Percentiles rank a stretch among this genome's conserved stretches.
Evolutionary conservation across 1,140 invertebrate species (phyloP).

Genomic region (Philaenus spumarius): DNA sequence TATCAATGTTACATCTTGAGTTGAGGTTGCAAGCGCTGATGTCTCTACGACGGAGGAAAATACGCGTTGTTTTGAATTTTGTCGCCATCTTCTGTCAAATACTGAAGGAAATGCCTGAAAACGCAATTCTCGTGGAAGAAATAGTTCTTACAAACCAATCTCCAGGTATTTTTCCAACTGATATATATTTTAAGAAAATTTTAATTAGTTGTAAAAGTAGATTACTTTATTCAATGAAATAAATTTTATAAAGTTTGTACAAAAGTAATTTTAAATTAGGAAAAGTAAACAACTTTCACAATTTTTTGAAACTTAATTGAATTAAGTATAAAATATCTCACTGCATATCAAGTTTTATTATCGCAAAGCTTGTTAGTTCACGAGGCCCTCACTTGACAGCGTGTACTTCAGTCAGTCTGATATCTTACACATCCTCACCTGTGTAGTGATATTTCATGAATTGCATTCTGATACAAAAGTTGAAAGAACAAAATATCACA

Average conservation of each 20-base stretch:
- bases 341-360: too few relatives aligned
- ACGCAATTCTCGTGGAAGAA: slow-evolving; percentile 63
- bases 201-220: slow-evolving; percentile 46
- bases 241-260: not conserved
- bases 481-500: too few relatives aligned
- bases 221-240: not conserved
- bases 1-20: slow-evolving; percentile 48
- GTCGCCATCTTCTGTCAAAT: slow-evolving; percentile 65
- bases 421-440: too few relatives aligned
- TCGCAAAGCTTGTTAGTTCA: too few relatives aligned
- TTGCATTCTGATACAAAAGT: too few relatives aligned
- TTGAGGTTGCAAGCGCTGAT: not conserved
- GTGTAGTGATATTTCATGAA: too few relatives aligned
- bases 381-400: too few relatives aligned
- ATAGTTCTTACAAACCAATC: slow-evolving; percentile 46
- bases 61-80: slow-evolving; percentile 54
- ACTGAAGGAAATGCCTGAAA: slow-evolving; percentile 64
- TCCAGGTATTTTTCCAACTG: slow-evolving; percentile 3
- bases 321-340: too few relatives aligned
- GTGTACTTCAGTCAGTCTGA: too few relatives aligned
- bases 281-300: not conserved
- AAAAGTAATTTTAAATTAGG: not conserved
- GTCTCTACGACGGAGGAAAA: slow-evolving; percentile 47
- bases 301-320: not conserved
- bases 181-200: slow-evolving; percentile 50